phyloP scores from a whole-genome alignment of 2,797 vertebrate species.

The Triplophysa yarkandensis region DNA sequence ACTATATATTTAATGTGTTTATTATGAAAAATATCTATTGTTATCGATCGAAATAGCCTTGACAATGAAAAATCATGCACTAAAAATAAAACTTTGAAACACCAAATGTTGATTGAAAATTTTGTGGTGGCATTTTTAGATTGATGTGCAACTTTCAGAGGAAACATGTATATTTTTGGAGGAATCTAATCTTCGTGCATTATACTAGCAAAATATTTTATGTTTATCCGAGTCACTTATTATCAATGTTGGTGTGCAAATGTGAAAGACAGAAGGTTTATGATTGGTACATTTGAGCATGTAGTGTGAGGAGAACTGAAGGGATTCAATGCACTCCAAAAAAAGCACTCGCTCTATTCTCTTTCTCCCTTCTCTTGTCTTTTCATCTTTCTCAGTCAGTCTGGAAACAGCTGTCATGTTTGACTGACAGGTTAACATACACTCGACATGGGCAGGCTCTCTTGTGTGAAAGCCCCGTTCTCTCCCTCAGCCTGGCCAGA shows the following conservation, averaged over 20 bases:
- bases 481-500: constrained; percentile 44
- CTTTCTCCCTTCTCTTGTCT: constrained; percentile 53
- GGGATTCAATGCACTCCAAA: constrained; percentile 14
- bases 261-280: constrained; percentile 14
- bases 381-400: constrained; percentile 75
- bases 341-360: constrained; percentile 61
- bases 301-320: constrained; percentile 62
- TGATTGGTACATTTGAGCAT: constrained; percentile 20
- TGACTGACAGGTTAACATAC: constrained; percentile 75
- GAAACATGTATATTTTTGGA: no score
- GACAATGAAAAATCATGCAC: no score
- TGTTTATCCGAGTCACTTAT: not conserved
- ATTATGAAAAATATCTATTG: no score
- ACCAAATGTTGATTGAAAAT: no score
- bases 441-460: constrained; percentile 57
- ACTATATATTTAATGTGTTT: no score
- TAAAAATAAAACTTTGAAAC: no score
- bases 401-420: constrained; percentile 80
- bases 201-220: not conserved
- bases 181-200: not conserved
- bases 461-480: constrained; percentile 52
- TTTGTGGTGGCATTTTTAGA: no score
- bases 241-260: not conserved
- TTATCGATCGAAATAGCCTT: no score
- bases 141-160: no score